Evolutionary conservation across 1,140 invertebrate genomes (phyloP).

Genomic region (Mactra quadrangularis): DNA sequence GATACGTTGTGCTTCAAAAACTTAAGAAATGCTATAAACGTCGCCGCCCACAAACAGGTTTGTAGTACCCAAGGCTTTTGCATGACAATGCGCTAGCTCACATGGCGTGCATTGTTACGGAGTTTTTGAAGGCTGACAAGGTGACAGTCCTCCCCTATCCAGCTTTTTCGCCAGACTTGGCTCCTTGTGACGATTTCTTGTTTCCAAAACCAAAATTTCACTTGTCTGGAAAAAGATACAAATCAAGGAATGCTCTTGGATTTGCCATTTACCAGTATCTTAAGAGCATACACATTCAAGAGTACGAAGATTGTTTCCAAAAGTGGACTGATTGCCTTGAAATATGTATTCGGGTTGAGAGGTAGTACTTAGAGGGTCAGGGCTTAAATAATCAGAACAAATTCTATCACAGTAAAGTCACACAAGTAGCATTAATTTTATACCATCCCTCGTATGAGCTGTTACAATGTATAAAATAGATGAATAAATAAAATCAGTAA

Average conservation of each 20-base stretch:
- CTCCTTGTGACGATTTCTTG: slow-evolving; percentile 10
- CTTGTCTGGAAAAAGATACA: slow-evolving; percentile 15
- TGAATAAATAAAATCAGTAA: too few relatives aligned
- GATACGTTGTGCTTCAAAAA: too few relatives aligned
- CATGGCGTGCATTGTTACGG: background rate
- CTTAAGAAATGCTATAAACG: too few relatives aligned
- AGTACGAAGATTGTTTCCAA: slow-evolving; percentile 12
- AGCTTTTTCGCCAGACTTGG: slow-evolving; percentile 7
- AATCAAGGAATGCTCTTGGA: slow-evolving; percentile 13
- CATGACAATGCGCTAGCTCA: background rate
- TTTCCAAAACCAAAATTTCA: slow-evolving; percentile 20
- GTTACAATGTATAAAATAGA: too few relatives aligned
- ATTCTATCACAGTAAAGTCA: too few relatives aligned
- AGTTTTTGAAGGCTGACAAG: background rate
- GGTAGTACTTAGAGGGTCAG: slow-evolving; percentile 23
- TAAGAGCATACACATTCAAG: slow-evolving; percentile 15
- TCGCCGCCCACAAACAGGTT: too few relatives aligned
- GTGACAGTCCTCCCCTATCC: background rate
- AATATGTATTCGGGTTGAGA: slow-evolving; percentile 14
- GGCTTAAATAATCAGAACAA: too few relatives aligned
- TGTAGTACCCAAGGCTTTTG: too few relatives aligned
- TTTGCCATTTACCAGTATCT: slow-evolving; percentile 29
- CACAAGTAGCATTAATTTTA: too few relatives aligned
- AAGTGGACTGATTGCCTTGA: slow-evolving; percentile 27
- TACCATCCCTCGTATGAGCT: too few relatives aligned